A percentile compares a stretch with the other conserved stretches of the same genome.
These are phyloP conservation scores for Umimayanthus chanpuru DNA, from an alignment of 92 coral and sea anemone genomes.

Conservation along the genomic window DNA sequence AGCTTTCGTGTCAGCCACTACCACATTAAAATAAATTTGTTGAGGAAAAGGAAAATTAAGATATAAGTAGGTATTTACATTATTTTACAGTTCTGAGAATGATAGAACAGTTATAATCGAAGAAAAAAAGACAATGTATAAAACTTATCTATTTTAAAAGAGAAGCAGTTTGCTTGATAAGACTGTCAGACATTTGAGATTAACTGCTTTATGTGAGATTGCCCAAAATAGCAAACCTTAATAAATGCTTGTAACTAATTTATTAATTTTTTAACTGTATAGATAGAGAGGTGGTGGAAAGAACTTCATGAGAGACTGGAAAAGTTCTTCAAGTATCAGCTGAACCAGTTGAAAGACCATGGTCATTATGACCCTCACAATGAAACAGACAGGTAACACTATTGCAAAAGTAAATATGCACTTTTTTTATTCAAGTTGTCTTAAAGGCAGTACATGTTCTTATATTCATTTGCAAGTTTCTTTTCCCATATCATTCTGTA, in stretches of 20 bases:
- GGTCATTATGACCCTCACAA: slow-evolving; percentile 22
- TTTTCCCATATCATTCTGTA: too few relatives aligned
- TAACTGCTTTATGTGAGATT: background rate
- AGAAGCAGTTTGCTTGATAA: background rate
- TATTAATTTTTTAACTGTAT: background rate
- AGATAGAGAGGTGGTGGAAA: background rate
- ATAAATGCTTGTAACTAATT: background rate
- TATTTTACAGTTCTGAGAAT: too few relatives aligned
- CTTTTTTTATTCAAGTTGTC: too few relatives aligned
- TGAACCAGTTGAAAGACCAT: slow-evolving; percentile 7
- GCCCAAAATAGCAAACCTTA: background rate
- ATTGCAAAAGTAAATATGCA: too few relatives aligned
- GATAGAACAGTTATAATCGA: background rate
- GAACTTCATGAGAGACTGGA: slow-evolving; percentile 15
- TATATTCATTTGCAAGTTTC: too few relatives aligned
- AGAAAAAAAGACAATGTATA: background rate
- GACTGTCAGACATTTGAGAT: background rate
- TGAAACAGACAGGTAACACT: background rate
- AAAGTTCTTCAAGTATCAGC: slow-evolving; percentile 14
- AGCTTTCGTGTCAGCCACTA: too few relatives aligned
- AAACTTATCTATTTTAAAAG: background rate
- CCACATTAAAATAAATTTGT: too few relatives aligned
- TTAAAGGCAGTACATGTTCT: too few relatives aligned
- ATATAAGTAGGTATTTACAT: too few relatives aligned
- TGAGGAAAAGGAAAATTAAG: too few relatives aligned